A percentile compares a stretch with the other conserved stretches of the same genome.
These are phyloP conservation scores for Puma concolor DNA, from an alignment of 2,113 vertebrate genomes.

Conservation along the genomic window DNA sequence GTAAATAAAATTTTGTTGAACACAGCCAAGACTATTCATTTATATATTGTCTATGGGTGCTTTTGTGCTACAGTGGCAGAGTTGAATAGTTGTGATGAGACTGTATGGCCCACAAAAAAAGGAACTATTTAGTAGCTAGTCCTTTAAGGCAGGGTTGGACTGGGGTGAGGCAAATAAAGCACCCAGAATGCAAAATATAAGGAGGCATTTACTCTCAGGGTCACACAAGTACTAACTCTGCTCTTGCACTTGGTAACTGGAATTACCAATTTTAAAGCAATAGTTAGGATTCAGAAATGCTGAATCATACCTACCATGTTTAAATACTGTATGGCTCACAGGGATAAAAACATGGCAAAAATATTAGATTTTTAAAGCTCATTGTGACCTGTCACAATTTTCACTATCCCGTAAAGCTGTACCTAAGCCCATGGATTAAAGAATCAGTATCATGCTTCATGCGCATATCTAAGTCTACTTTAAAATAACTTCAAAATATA, in stretches of 20 bases:
- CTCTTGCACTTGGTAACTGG: neutral
- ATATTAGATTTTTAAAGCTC: neutral
- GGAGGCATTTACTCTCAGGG: neutral
- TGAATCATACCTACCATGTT: neutral
- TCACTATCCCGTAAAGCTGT: neutral
- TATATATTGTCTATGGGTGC: neutral
- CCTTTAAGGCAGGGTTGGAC: neutral
- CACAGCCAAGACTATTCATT: neutral
- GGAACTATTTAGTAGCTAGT: neutral
- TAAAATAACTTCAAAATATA: neutral
- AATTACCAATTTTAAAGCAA: neutral
- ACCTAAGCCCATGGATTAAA: neutral
- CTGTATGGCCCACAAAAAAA: neutral
- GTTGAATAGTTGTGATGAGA: neutral
- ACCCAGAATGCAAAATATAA: neutral
- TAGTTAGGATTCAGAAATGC: neutral
- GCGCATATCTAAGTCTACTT: neutral
- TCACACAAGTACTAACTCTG: neutral
- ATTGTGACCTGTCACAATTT: neutral
- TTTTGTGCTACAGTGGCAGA: neutral
- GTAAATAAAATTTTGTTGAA: neutral
- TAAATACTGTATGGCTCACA: neutral
- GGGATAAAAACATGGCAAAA: neutral
- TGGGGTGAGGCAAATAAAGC: neutral
- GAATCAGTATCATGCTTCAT: neutral